Evolutionary conservation across 1,140 invertebrate species (phyloP).

Genomic region (Babylonia areolata): DNA sequence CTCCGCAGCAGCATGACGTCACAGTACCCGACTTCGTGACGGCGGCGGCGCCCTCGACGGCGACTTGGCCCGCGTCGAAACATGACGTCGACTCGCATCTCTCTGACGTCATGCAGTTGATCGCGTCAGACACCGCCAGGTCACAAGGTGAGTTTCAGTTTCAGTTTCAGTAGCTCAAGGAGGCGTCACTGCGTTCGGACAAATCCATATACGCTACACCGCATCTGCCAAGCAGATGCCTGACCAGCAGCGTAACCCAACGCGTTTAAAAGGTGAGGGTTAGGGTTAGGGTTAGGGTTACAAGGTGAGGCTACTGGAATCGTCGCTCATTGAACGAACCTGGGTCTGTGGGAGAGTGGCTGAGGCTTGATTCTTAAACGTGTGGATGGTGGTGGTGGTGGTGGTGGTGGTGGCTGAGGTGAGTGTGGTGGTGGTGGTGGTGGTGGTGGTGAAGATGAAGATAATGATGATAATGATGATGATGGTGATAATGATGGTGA

Average conservation of each 20-base stretch:
- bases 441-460: not conserved
- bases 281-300: no score
- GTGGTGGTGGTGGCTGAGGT: not conserved
- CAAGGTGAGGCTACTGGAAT: no score
- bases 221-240: no score
- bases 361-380: no score
- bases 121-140: conserved; percentile 17
- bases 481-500: not conserved
- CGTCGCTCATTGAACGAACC: no score
- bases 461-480: not conserved
- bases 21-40: not conserved
- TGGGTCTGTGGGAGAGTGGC: not conserved
- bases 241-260: no score
- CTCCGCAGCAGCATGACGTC: not conserved
- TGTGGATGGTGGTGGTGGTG: not conserved
- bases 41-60: no score
- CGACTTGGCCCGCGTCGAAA: not conserved
- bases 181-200: no score
- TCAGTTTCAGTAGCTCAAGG: no score
- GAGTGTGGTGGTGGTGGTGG: not conserved
- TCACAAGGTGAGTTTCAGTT: no score
- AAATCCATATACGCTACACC: no score
- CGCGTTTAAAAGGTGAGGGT: no score
- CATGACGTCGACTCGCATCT: conserved; percentile 25
- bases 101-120: conserved; percentile 27